phyloP scores from a whole-genome alignment of 1,140 invertebrate genomes.

The Chironomus striatipennis region DNA sequence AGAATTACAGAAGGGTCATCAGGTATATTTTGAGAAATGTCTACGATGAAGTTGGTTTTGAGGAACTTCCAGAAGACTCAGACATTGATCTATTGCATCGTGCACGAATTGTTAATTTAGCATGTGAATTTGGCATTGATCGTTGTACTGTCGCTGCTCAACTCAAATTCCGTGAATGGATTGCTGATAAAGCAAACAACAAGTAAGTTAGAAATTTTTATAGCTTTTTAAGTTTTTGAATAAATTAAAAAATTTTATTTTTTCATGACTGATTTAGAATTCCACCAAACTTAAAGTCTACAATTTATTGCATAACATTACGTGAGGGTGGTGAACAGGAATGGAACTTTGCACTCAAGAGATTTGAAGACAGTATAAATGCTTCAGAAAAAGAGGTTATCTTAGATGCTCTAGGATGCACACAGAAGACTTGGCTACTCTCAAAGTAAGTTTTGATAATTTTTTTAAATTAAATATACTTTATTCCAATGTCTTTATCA shows the following conservation, averaged over 20 bases:
- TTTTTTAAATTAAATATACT: too few relatives aligned
- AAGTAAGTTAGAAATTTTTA: constrained; percentile 32
- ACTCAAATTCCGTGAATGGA: constrained; percentile 42
- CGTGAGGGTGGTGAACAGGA: constrained; percentile 43
- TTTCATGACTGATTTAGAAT: constrained; percentile 35
- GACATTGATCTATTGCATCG: constrained; percentile 43
- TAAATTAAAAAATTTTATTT: too few relatives aligned
- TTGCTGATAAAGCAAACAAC: constrained; percentile 31
- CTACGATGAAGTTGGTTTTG: constrained; percentile 38
- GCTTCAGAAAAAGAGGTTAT: constrained; percentile 52
- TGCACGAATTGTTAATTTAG: constrained; percentile 41
- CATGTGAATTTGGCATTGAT: constrained; percentile 43
- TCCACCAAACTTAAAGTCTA: constrained; percentile 40
- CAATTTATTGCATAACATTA: constrained; percentile 49
- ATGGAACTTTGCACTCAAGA: constrained; percentile 47
- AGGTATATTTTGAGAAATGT: constrained; percentile 35
- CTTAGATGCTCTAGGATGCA: constrained; percentile 49
- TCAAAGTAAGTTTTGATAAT: constrained; percentile 42
- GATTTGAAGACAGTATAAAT: constrained; percentile 44
- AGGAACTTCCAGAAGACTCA: constrained; percentile 37
- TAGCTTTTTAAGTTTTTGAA: neutral
- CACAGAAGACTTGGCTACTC: constrained; percentile 40
- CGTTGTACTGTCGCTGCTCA: constrained; percentile 41
- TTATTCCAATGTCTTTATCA: too few relatives aligned
- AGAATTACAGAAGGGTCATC: constrained; percentile 38